Evolutionary conservation across 2,797 vertebrate genomes (phyloP).

Genomic region (Holocentrus rufus): DNA sequence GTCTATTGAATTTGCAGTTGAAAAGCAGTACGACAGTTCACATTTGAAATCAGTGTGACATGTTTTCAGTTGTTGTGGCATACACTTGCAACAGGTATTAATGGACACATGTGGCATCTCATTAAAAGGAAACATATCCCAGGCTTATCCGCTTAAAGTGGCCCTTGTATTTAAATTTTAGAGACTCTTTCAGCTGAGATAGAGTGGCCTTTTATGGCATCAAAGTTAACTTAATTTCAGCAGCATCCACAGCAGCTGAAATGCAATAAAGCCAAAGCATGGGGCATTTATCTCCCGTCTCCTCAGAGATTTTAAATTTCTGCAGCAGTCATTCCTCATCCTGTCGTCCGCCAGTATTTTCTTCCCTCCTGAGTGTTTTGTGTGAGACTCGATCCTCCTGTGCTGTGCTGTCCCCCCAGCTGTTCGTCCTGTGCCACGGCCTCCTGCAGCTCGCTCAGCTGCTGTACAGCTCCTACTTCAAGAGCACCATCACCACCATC

Average conservation of each 20-base stretch:
- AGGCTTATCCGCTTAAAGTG: too few relatives aligned
- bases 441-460: constrained; percentile 95
- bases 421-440: constrained; percentile 94
- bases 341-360: neutral
- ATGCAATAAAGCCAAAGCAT: too few relatives aligned
- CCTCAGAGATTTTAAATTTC: too few relatives aligned
- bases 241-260: too few relatives aligned
- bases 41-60: constrained; percentile 5
- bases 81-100: neutral
- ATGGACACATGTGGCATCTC: neutral
- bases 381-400: constrained; percentile 3
- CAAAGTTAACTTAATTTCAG: too few relatives aligned
- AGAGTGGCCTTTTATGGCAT: too few relatives aligned
- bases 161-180: too few relatives aligned
- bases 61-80: neutral
- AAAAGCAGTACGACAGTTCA: constrained; percentile 29
- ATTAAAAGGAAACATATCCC: too few relatives aligned
- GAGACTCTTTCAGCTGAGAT: too few relatives aligned
- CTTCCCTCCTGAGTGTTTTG: neutral
- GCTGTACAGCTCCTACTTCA: constrained; percentile 95
- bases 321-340: too few relatives aligned
- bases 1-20: constrained; percentile 8
- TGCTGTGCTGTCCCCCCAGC: constrained; percentile 66
- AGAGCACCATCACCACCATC: constrained; percentile 96
- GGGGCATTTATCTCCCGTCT: too few relatives aligned